These are phyloP conservation scores for Phrynosoma blainvillii DNA, from an alignment of 2,113 vertebrate species.

Conservation along the genomic window DNA sequence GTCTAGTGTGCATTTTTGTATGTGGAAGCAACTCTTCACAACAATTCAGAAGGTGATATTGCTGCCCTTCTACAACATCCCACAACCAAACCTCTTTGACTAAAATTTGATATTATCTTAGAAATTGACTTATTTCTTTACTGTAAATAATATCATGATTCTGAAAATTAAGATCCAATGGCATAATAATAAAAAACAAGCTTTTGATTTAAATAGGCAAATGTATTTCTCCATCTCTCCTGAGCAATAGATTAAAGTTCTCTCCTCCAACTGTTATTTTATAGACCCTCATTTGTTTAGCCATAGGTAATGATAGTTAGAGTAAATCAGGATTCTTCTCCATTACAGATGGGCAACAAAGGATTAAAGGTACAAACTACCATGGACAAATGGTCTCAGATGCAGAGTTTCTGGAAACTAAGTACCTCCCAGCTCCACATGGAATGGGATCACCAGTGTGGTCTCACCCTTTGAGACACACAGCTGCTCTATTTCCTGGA, in stretches of 20 bases:
- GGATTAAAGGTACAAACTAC: not conserved
- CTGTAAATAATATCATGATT: not conserved
- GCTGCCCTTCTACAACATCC: not conserved
- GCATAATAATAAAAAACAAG: not conserved
- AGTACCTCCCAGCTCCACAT: too few relatives aligned
- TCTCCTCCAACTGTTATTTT: not conserved
- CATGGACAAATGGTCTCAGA: not conserved
- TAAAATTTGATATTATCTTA: not conserved
- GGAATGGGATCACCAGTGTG: too few relatives aligned
- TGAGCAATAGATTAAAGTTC: not conserved
- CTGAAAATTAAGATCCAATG: constrained; percentile 5
- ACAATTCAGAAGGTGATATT: not conserved
- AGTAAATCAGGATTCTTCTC: not conserved
- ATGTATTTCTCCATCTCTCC: not conserved
- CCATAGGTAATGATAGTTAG: not conserved
- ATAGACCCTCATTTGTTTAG: not conserved
- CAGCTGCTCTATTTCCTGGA: too few relatives aligned
- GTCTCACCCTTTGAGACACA: too few relatives aligned
- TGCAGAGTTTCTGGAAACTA: not conserved
- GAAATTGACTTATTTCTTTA: not conserved
- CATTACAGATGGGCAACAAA: not conserved
- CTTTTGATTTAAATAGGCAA: not conserved
- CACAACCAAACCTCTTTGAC: not conserved
- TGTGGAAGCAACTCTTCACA: constrained; percentile 1
- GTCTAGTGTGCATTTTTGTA: not conserved